Evolutionary conservation across 2,888 invertebrate species (phyloP).

Genomic region (Sussaba pulchella): DNA sequence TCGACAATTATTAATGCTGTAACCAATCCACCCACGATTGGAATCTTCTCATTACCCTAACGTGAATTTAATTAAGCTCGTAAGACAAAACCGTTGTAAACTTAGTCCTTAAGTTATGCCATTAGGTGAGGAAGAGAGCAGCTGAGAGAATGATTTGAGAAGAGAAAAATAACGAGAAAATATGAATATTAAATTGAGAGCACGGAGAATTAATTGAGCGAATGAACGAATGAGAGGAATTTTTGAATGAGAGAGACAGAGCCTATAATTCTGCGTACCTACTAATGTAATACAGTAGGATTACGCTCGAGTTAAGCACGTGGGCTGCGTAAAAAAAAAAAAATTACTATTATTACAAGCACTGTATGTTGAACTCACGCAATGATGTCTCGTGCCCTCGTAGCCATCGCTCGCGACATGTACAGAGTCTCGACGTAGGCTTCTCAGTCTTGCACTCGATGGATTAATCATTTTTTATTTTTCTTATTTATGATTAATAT

Average conservation of each 20-base stretch:
- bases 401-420: constrained; percentile 71
- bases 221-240: constrained; percentile 58
- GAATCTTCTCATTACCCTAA: constrained; percentile 81
- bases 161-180: not conserved
- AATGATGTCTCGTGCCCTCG: constrained; percentile 79
- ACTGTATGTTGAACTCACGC: constrained; percentile 80
- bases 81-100: constrained; percentile 81
- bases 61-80: constrained; percentile 80
- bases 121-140: constrained; percentile 68
- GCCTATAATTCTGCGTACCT: constrained; percentile 71
- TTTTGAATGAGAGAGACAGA: constrained; percentile 55
- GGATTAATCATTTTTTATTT: constrained; percentile 3
- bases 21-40: constrained; percentile 81
- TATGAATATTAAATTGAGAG: constrained; percentile 9
- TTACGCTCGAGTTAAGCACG: constrained; percentile 68
- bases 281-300: constrained; percentile 75
- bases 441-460: constrained; percentile 32
- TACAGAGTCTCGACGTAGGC: constrained; percentile 77
- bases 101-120: constrained; percentile 76
- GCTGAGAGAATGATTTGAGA: constrained; percentile 38
- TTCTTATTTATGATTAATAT: too few species aligned
- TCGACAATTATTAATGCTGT: constrained; percentile 82
- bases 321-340: constrained; percentile 67
- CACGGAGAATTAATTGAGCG: constrained; percentile 43
- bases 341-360: constrained; percentile 75